phyloP scores from a whole-genome alignment of 2,888 invertebrate genomes.

The Myathropa florea region DNA sequence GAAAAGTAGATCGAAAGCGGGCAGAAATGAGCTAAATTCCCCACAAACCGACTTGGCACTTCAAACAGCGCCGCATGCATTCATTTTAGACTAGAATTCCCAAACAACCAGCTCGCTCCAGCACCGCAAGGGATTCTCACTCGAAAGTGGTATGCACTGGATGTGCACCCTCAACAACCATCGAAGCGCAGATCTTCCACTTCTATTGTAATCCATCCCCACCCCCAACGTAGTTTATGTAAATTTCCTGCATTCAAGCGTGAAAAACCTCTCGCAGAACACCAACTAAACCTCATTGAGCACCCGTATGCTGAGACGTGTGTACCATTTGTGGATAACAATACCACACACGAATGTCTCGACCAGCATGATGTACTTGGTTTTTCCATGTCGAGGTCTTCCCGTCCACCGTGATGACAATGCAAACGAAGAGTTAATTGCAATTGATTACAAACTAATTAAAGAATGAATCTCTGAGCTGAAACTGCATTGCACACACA shows the following conservation, averaged over 20 bases:
- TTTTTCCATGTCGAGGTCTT: slow-evolving; percentile 56
- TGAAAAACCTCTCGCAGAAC: slow-evolving; percentile 38
- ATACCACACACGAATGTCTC: slow-evolving; percentile 8
- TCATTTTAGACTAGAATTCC: too few species aligned
- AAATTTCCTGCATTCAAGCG: slow-evolving; percentile 40
- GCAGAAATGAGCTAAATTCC: too few species aligned
- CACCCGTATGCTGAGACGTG: background rate
- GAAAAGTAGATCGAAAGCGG: too few species aligned
- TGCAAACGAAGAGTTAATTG: background rate
- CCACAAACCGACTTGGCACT: too few species aligned
- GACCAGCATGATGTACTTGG: slow-evolving; percentile 24
- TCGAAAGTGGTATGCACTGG: too few species aligned
- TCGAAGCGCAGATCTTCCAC: too few species aligned
- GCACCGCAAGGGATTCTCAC: too few species aligned
- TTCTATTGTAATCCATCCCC: slow-evolving; percentile 10
- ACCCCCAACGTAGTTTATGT: slow-evolving; percentile 31
- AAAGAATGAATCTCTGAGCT: background rate
- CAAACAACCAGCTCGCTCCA: too few species aligned
- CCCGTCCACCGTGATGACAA: background rate
- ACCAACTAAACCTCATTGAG: slow-evolving; percentile 21
- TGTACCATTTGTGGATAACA: background rate
- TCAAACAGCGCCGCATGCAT: too few species aligned
- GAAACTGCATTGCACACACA: background rate
- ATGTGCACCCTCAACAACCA: too few species aligned
- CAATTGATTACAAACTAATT: slow-evolving; percentile 58